Evolutionary conservation across 1,140 invertebrate species (phyloP).

Genomic region (Polyergus mexicanus): DNA sequence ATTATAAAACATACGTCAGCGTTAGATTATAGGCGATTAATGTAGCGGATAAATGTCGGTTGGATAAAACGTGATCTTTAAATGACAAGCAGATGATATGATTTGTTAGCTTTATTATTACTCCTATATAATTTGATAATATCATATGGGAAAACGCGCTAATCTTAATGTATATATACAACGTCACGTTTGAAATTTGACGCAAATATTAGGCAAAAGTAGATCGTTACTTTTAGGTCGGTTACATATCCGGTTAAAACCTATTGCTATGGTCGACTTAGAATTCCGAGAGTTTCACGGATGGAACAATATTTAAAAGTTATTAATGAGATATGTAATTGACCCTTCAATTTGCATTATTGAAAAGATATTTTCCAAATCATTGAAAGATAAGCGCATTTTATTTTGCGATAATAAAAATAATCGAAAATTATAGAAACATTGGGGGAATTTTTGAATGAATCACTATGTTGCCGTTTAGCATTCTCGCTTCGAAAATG

Average conservation of each 20-base stretch:
- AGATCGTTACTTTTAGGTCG: constrained; percentile 21
- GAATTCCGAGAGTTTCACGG: background rate
- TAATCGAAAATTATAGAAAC: too few species aligned
- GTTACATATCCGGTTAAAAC: background rate
- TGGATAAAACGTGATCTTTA: constrained; percentile 21
- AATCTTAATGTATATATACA: background rate
- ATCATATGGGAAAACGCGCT: background rate
- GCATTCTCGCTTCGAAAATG: background rate
- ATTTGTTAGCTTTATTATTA: constrained; percentile 18
- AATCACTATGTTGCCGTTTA: background rate
- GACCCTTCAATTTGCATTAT: background rate
- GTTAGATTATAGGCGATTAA: constrained; percentile 38
- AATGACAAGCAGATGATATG: constrained; percentile 24
- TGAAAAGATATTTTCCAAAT: background rate
- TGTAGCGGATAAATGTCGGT: background rate
- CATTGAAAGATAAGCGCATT: background rate
- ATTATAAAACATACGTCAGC: background rate
- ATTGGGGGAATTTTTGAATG: background rate
- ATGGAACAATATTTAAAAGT: background rate
- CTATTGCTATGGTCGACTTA: constrained; percentile 27
- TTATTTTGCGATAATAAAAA: background rate
- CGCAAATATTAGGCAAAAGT: constrained; percentile 4
- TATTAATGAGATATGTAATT: too few species aligned
- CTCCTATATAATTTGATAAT: constrained; percentile 24
- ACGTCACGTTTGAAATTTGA: constrained; percentile 30